Evolutionary conservation across 2,113 vertebrate genomes (phyloP).

Genomic region (Varanus komodoensis): DNA sequence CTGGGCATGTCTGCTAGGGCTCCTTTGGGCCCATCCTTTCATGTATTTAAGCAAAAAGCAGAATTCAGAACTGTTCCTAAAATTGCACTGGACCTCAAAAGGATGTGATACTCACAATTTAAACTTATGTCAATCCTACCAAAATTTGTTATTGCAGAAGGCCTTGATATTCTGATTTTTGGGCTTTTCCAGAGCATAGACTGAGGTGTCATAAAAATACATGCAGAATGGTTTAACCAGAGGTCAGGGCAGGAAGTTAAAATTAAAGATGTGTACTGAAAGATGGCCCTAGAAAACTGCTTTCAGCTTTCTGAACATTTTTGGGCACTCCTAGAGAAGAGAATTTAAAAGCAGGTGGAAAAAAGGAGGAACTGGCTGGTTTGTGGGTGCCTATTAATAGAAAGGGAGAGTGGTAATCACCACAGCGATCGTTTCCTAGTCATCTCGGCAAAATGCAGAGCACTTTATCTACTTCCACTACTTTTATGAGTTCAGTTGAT

Average conservation of each 20-base stretch:
- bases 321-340: not conserved
- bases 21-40: not conserved
- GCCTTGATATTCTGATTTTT: not conserved
- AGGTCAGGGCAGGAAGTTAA: not conserved
- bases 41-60: not conserved
- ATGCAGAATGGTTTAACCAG: not conserved
- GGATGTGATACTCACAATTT: not conserved
- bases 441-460: rapidly evolving
- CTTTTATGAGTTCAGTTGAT: slow-evolving; percentile 15
- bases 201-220: not conserved
- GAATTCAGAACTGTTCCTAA: not conserved
- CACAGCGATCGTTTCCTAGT: not conserved
- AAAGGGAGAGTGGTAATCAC: not conserved
- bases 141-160: not conserved
- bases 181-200: not conserved
- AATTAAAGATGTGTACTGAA: not conserved
- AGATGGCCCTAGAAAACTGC: not conserved
- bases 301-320: too few relatives aligned
- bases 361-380: not conserved
- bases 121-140: not conserved
- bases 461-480: not conserved
- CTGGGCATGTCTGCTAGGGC: not conserved
- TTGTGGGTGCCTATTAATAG: not conserved
- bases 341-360: not conserved
- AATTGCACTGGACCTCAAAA: not conserved